Base-by-base conservation (phyloP, 2,888 invertebrate species). In the Lasioglossum zephyrum region DNA sequence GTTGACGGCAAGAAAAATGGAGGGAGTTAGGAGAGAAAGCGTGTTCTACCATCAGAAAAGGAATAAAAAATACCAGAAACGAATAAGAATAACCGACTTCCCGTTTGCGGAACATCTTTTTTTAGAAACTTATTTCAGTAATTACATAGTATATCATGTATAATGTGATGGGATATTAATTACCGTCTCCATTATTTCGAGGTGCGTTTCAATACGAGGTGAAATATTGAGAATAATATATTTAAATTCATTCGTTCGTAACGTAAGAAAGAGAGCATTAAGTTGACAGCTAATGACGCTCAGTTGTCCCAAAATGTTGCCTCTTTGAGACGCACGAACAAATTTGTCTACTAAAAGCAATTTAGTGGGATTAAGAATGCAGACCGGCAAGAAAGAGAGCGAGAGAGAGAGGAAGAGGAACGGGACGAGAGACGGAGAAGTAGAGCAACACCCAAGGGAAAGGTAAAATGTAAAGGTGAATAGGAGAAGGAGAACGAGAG, bases 401-500 rank as follows among this genome's bases (percentile, higher is more conserved):
- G 9, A 44, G 44, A 13, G 70, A 26, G 36, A 60, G n/a, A 60
- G 36, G 31, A 6, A 63, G 16, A 31, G 36, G 53, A 26, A 39
- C 69, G 18, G 69, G 22, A 41, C n/a, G 70, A 26, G 57, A 49
- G 31, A 60, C 36, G 3, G 60, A 57, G 73, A 81, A 75, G 81
- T 82, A 81, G 85, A 77, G 79, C 78, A 85, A 83, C 69, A 63
- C 74, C 39, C n/a, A 22, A 72, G 66, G 83, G 78, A 79, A 81
- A 82, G 81, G 81, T 26, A 77, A 60, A 81, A 73, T 53, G 79
- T 73, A 81, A 78, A 81, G 83, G 91, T 73, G 86, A 81, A 86
- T 83, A 88, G 83, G 69, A 84, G 78, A 77, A 73, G 76, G 77
- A 81, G 88, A 79, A 81, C 81, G 81, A 85, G 88, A 84, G 87